Conservation (phyloP, 2,797 vertebrate genomes). For the Sebastes alutus region DNA sequence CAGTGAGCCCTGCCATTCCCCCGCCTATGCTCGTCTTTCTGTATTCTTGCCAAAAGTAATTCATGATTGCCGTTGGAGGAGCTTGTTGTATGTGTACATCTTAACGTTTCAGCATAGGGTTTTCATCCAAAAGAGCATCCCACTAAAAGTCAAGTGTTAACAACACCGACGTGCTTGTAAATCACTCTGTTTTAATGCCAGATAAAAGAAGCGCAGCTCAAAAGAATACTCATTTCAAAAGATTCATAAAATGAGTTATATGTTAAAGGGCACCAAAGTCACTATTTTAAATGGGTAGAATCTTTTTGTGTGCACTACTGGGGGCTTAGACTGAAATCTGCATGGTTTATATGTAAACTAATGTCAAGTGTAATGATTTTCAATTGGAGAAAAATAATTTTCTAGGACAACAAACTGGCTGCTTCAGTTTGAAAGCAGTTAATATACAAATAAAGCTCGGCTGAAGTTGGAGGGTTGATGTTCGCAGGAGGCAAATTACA, state of each 20-base stretch:
- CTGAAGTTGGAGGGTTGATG: conserved; percentile 9
- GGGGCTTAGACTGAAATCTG: conserved; percentile 17
- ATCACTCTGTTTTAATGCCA: conserved; percentile 51
- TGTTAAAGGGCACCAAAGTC: conserved; percentile 42
- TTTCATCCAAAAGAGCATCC: conserved; percentile 45
- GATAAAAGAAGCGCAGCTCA: conserved; percentile 32
- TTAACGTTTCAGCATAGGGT: conserved; percentile 51
- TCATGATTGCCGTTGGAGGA: conserved; percentile 46
- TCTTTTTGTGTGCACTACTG: not conserved
- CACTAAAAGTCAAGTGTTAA: conserved; percentile 57
- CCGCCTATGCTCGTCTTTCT: conserved; percentile 17
- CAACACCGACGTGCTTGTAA: conserved; percentile 32
- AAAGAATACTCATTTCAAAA: conserved; percentile 41
- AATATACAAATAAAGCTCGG: conserved; percentile 13
- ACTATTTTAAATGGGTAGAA: not conserved
- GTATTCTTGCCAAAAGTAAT: conserved; percentile 49
- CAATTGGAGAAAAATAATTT: conserved; percentile 18
- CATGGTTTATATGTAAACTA: conserved; percentile 35
- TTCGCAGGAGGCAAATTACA: conserved; percentile 16
- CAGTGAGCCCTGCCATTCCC: conserved; percentile 21
- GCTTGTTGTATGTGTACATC: conserved; percentile 51
- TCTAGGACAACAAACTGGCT: conserved; percentile 9
- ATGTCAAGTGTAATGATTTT: conserved; percentile 44
- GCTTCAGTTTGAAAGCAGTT: conserved; percentile 11
- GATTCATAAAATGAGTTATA: conserved; percentile 29